phyloP scores from a whole-genome alignment of 2,113 vertebrate species.

The Balaeniceps rex region DNA sequence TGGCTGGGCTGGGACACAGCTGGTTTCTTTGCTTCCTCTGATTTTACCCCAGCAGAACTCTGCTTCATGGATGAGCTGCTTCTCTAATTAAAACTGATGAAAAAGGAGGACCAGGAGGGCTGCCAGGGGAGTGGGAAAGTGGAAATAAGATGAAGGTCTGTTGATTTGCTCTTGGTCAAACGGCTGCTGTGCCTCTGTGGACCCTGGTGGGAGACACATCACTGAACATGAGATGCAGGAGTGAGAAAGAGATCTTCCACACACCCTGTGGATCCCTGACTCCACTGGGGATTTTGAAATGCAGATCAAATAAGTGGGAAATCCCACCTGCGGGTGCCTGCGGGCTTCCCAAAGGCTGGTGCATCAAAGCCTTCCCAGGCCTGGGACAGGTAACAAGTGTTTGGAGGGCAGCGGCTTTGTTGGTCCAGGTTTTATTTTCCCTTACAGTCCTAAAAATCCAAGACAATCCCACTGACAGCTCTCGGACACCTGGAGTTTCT shows the following conservation, averaged over 20 bases:
- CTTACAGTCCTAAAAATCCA: background rate
- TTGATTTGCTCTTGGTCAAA: background rate
- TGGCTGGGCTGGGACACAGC: background rate
- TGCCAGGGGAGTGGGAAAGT: background rate
- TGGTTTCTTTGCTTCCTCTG: background rate
- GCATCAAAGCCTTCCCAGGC: background rate
- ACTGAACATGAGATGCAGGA: background rate
- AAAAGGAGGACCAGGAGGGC: background rate
- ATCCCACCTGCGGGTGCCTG: background rate
- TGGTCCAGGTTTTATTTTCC: background rate
- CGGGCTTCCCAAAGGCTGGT: background rate
- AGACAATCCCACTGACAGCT: background rate
- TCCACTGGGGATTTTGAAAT: background rate
- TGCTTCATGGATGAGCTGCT: conserved; percentile 23
- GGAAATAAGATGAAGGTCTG: background rate
- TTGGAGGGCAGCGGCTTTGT: background rate
- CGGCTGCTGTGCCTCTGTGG: background rate
- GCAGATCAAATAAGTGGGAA: background rate
- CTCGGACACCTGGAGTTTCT: background rate
- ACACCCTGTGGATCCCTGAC: background rate
- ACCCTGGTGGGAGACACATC: background rate
- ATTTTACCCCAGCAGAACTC: background rate
- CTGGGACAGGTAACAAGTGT: background rate
- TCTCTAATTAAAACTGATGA: background rate
- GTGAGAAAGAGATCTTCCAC: background rate